Evolutionary conservation across 2,797 vertebrate species (phyloP).

Genomic region (Esox masquinongy): DNA sequence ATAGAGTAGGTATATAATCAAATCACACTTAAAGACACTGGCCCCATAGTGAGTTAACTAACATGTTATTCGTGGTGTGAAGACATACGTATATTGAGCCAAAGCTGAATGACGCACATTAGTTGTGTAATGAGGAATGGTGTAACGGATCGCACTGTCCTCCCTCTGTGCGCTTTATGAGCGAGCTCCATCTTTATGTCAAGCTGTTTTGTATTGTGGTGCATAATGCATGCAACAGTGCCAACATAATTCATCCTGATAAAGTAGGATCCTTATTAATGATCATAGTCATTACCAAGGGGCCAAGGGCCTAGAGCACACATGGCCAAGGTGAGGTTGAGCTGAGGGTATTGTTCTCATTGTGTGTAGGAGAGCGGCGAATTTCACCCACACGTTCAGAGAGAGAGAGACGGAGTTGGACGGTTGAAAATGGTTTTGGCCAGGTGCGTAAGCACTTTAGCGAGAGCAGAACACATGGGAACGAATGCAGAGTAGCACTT

Average conservation of each 20-base stretch:
- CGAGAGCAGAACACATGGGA: constrained; percentile 18
- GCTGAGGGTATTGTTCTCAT: constrained; percentile 34
- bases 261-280: constrained; percentile 37
- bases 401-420: constrained; percentile 20
- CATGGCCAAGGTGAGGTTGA: constrained; percentile 37
- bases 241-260: constrained; percentile 36
- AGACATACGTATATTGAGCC: too few relatives aligned
- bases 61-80: not conserved
- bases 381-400: constrained; percentile 18
- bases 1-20: too few relatives aligned
- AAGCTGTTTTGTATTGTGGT: constrained; percentile 34
- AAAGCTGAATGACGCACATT: constrained; percentile 12
- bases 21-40: not conserved
- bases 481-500: constrained; percentile 34
- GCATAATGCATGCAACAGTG: constrained; percentile 36
- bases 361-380: constrained; percentile 35
- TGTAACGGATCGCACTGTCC: constrained; percentile 26
- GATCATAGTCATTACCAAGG: constrained; percentile 30
- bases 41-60: not conserved
- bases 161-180: constrained; percentile 37
- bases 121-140: constrained; percentile 5
- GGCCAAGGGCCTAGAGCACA: constrained; percentile 14
- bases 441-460: constrained; percentile 18
- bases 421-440: constrained; percentile 28
- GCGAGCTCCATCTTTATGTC: constrained; percentile 39